Evolutionary conservation across 2,888 invertebrate genomes (phyloP), one percentile per base, ranked within the genome.

Genomic region (Operophtera brumata): DNA sequence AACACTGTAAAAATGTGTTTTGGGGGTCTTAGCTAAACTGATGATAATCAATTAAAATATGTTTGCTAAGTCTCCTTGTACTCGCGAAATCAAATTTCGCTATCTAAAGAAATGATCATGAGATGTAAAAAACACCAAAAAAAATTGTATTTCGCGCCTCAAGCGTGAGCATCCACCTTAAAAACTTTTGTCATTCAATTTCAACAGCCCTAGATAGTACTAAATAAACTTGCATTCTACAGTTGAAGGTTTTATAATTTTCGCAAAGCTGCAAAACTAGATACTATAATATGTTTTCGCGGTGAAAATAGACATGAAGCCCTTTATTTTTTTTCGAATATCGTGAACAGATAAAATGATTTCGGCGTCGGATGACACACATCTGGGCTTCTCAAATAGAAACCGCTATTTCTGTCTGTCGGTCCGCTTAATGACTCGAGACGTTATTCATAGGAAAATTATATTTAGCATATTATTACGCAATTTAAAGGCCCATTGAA

Each of bases 311-410:
- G 65, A 63, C 56, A 59, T 47, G 20, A 54, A 63, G 60, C 70
- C 75, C 66, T 77, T 71, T 66, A 72, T 71, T 65, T 72, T 64
- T 65, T 50, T 65, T 50, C 70, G 65, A 73, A 71, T 70, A 70
- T 70, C 71, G 70, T 76, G 69, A 67, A 65, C 64, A 70, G 66
- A 76, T 71, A 80, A 79, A 81, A 85, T 84, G 80, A 77, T 75
- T 71, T 67, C 66, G 64, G 78, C 77, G 86, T 61, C 56, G 54
- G 62, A 82, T 87, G 88, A 87, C 89, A 88, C 82, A 89, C 82
- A 85, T 88, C 78, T 77, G 78, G 65, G 77, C 59, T 66, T 74
- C 78, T 71, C 76, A 74, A 82, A 85, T 83, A 82, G 80, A 77
- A 70, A 66, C 66, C 52, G 76, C 82, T 88, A 88, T 88, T 88